Percentiles rank a stretch among this genome's conserved stretches.
These are phyloP conservation scores for Saxidomus purpurata DNA, from an alignment of 1,140 invertebrate species.

Conservation along the genomic window DNA sequence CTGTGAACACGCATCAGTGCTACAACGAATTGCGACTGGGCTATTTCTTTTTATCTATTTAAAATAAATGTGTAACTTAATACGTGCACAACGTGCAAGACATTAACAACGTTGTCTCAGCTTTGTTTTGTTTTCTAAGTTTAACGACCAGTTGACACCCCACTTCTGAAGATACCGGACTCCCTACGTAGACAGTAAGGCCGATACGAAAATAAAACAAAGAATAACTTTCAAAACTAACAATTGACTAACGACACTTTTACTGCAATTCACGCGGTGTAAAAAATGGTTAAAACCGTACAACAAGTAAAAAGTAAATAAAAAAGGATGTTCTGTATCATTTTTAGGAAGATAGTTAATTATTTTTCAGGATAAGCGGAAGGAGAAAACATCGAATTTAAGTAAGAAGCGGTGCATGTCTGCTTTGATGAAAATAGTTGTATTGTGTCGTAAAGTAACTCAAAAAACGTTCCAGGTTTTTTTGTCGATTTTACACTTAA, in stretches of 20 bases:
- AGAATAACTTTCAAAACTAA: neutral
- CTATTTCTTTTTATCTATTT: neutral
- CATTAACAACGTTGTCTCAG: neutral
- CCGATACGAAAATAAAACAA: neutral
- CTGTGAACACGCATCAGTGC: neutral
- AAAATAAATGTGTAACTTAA: neutral
- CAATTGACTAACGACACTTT: neutral
- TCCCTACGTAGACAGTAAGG: neutral
- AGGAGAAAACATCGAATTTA: constrained; percentile 1
- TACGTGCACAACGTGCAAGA: neutral
- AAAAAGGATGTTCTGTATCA: neutral
- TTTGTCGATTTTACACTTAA: constrained; percentile 28
- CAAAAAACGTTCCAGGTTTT: neutral
- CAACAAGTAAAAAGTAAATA: constrained; percentile 1
- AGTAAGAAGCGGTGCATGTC: neutral
- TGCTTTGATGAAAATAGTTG: constrained; percentile 16
- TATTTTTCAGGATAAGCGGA: constrained; percentile 14
- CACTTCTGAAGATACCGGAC: neutral
- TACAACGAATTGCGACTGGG: too few species aligned
- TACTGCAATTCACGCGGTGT: neutral
- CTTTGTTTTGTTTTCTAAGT: neutral
- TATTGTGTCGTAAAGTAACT: constrained; percentile 20
- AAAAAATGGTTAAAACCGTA: neutral
- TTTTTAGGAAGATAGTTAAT: constrained; percentile 9
- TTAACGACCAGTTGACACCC: neutral